These are phyloP conservation scores for Apeltes quadracus DNA, from an alignment of 2,113 vertebrate genomes.

Conservation along the genomic window DNA sequence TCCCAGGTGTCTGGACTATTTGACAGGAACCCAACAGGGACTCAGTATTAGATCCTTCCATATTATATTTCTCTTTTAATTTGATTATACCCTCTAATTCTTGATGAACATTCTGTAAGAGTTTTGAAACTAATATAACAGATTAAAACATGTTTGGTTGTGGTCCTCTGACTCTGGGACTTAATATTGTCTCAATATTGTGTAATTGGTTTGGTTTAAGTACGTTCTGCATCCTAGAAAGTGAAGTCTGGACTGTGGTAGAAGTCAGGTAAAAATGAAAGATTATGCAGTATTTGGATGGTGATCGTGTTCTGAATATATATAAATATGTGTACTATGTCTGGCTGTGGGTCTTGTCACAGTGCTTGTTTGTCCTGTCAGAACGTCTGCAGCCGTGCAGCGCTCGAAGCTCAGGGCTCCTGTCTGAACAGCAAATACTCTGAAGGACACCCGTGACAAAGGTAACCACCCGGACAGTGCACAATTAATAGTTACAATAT, in stretches of 20 bases:
- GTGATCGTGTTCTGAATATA: constrained; percentile 39
- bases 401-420: constrained; percentile 90
- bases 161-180: not conserved
- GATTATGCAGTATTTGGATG: constrained; percentile 36
- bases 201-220: constrained; percentile 1
- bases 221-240: not conserved
- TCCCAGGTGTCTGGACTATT: constrained; percentile 22
- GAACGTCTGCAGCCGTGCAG: constrained; percentile 94
- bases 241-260: constrained; percentile 2
- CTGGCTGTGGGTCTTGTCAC: constrained; percentile 27
- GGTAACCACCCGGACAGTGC: constrained; percentile 67
- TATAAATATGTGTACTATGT: not conserved
- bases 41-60: constrained; percentile 17
- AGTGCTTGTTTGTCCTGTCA: constrained; percentile 64
- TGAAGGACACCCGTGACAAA: constrained; percentile 90
- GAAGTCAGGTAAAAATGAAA: constrained; percentile 26
- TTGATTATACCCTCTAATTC: not conserved
- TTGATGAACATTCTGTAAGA: not conserved
- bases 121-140: not conserved
- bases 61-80: constrained; percentile 11
- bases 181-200: not conserved
- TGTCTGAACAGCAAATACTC: constrained; percentile 97
- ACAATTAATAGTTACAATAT: not conserved
- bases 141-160: not conserved
- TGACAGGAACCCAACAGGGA: constrained; percentile 34